Conservation (phyloP, 2,888 invertebrate species). For the Tetropium fuscum region DNA sequence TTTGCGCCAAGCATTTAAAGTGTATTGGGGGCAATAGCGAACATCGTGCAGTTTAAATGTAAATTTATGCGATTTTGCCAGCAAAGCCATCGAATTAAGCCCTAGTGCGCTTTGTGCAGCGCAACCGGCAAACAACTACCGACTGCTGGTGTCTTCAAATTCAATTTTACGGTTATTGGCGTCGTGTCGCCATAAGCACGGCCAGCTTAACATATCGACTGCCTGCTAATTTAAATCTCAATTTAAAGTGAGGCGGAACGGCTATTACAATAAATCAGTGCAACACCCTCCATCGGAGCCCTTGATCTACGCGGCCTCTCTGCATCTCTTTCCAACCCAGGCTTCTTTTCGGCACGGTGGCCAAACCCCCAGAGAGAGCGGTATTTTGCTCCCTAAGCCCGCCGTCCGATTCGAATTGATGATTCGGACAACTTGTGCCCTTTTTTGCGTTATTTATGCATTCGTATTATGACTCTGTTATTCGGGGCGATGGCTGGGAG, state of each 20-base stretch:
- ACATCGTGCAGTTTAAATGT: no score
- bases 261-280: constrained; percentile 66
- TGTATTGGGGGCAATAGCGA: no score
- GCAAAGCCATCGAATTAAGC: no score
- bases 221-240: constrained; percentile 66
- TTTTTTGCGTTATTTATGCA: constrained; percentile 39
- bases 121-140: constrained; percentile 32
- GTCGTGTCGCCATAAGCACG: constrained; percentile 48
- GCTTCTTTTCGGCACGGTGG: neutral
- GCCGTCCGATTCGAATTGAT: constrained; percentile 33
- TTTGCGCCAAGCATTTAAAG: no score
- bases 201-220: constrained; percentile 41
- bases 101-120: no score
- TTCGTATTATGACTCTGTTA: constrained; percentile 41
- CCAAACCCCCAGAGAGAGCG: neutral
- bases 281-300: constrained; percentile 44
- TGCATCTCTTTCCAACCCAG: neutral
- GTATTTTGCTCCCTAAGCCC: constrained; percentile 7
- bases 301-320: constrained; percentile 14
- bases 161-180: constrained; percentile 67
- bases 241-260: constrained; percentile 66
- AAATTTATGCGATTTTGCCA: no score
- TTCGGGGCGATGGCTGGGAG: constrained; percentile 40
- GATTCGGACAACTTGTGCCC: constrained; percentile 35
- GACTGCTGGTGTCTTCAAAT: constrained; percentile 53